phyloP scores from a whole-genome alignment of 2,888 invertebrate genomes.

The Disparrhopalites patrizii region DNA sequence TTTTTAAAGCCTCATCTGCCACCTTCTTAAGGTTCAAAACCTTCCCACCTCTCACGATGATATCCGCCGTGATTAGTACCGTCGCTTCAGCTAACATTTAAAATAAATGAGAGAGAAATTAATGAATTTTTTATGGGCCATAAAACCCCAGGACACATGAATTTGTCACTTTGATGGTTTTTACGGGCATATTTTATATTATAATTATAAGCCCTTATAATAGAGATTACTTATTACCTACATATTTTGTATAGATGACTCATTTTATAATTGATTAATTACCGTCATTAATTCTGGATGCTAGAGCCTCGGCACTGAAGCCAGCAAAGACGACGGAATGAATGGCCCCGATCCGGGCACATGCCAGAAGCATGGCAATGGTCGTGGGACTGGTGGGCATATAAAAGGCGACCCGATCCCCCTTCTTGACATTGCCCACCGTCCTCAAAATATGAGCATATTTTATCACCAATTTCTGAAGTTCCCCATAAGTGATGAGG shows the following conservation, averaged over 20 bases:
- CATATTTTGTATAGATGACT: too few species aligned
- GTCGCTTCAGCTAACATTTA: slow-evolving; percentile 51
- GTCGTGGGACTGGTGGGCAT: slow-evolving; percentile 54
- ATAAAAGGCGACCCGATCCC: slow-evolving; percentile 55
- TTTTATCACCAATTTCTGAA: slow-evolving; percentile 35
- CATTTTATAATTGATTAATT: too few species aligned
- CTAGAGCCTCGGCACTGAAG: slow-evolving; percentile 55
- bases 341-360: slow-evolving; percentile 55
- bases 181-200: too few species aligned
- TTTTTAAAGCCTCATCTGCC: slow-evolving; percentile 53
- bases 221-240: too few species aligned
- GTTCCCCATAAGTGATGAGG: slow-evolving; percentile 48
- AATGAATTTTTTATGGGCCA: not conserved
- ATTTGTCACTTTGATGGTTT: not conserved
- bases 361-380: slow-evolving; percentile 55
- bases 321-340: slow-evolving; percentile 57
- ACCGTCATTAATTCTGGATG: slow-evolving; percentile 54
- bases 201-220: too few species aligned
- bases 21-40: slow-evolving; percentile 53
- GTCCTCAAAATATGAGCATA: slow-evolving; percentile 42
- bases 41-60: slow-evolving; percentile 53
- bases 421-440: slow-evolving; percentile 50
- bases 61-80: slow-evolving; percentile 54
- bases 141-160: not conserved
- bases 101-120: not conserved